Conservation (phyloP, 2,113 vertebrate species). For the Chiloscyllium plagiosum region DNA sequence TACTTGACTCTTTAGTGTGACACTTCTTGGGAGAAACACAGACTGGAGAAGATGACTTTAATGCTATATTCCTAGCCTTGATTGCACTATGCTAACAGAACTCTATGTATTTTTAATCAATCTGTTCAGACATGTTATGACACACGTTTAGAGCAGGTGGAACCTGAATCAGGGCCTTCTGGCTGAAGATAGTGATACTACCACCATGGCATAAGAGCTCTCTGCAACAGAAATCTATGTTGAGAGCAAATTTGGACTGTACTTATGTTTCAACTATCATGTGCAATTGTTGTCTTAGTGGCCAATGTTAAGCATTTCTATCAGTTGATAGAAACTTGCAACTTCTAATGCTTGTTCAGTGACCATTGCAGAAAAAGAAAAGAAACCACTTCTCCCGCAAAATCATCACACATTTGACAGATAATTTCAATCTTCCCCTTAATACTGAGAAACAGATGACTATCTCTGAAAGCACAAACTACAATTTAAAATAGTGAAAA, state of each 20-base stretch:
- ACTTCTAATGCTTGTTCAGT: not conserved
- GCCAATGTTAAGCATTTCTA: not conserved
- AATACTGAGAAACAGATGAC: not conserved
- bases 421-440: not conserved
- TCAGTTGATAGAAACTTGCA: not conserved
- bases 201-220: too few relatives aligned
- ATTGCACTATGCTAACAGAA: not conserved
- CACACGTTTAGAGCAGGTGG: too few relatives aligned
- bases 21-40: not conserved
- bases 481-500: not conserved
- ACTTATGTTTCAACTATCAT: not conserved
- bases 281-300: not conserved
- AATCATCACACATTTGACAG: not conserved
- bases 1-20: not conserved
- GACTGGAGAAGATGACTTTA: not conserved
- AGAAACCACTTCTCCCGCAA: not conserved
- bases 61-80: not conserved
- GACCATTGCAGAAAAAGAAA: not conserved
- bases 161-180: too few relatives aligned
- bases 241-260: not conserved
- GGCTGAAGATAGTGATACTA: too few relatives aligned
- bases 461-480: not conserved
- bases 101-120: not conserved
- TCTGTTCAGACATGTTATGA: too few relatives aligned
- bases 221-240: not conserved